Conservation (phyloP, 30 jellyfish, hydroid and myxozoan species). For the Cassiopea andromeda region DNA sequence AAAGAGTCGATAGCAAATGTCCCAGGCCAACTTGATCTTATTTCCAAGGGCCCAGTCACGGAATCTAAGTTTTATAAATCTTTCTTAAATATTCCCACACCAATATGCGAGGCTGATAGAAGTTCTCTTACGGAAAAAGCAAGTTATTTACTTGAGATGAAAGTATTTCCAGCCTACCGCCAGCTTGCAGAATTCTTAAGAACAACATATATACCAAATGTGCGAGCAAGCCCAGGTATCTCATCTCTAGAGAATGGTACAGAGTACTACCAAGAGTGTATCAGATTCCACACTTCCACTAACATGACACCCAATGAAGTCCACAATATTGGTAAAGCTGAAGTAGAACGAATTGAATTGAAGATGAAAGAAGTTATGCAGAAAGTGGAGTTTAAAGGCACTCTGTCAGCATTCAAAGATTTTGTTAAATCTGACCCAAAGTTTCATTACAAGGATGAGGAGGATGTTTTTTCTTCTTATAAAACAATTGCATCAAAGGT, state of each 20-base stretch:
- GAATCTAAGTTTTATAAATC: slow-evolving; percentile 75
- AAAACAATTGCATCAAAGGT: slow-evolving; percentile 44
- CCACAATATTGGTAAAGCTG: slow-evolving; percentile 75
- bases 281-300: slow-evolving; percentile 91
- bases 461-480: slow-evolving; percentile 75
- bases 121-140: slow-evolving; percentile 39
- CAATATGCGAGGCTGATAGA: slow-evolving; percentile 37
- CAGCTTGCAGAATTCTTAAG: slow-evolving; percentile 43
- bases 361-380: slow-evolving; percentile 68
- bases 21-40: slow-evolving; percentile 43
- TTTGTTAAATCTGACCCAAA: slow-evolving; percentile 67
- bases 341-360: slow-evolving; percentile 75
- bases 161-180: slow-evolving; percentile 52
- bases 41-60: slow-evolving; percentile 17
- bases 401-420: slow-evolving; percentile 54
- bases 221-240: slow-evolving; percentile 62
- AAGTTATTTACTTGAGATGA: slow-evolving; percentile 16
- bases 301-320: slow-evolving; percentile 71
- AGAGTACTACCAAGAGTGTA: slow-evolving; percentile 78
- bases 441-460: slow-evolving; percentile 61
- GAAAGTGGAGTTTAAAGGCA: slow-evolving; percentile 71
- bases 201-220: slow-evolving; percentile 57
- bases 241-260: slow-evolving; percentile 71
- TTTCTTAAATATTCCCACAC: slow-evolving; percentile 49
- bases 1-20: slow-evolving; percentile 68